Percentiles rank a stretch among this genome's conserved stretches.
Conservation (phyloP, 2,797 vertebrate genomes). For the Silurus lanzhouensis region DNA sequence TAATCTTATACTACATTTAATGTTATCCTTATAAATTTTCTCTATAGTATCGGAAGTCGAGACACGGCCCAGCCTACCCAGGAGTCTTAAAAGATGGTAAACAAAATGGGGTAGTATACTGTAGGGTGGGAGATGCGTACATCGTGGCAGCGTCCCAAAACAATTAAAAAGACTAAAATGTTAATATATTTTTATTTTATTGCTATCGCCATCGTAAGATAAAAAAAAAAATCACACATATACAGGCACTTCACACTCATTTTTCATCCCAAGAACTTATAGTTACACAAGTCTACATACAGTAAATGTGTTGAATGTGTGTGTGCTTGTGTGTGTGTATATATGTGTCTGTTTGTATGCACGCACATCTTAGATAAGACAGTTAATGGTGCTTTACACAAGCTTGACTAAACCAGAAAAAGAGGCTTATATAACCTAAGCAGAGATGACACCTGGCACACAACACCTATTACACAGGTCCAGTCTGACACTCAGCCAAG, state of each 20-base stretch:
- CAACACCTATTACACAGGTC: constrained; percentile 24
- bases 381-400: constrained; percentile 5
- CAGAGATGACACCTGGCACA: constrained; percentile 68
- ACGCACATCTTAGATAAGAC: not conserved
- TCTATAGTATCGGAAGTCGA: too few relatives aligned
- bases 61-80: too few relatives aligned
- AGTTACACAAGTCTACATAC: not conserved
- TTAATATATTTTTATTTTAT: too few relatives aligned
- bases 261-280: not conserved
- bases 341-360: constrained; percentile 37
- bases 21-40: not conserved
- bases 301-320: constrained; percentile 16
- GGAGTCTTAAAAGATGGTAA: too few relatives aligned
- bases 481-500: not conserved
- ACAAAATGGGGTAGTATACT: too few relatives aligned
- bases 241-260: not conserved
- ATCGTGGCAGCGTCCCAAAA: too few relatives aligned
- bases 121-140: too few relatives aligned
- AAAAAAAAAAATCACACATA: too few relatives aligned
- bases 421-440: constrained; percentile 72
- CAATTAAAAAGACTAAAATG: too few relatives aligned
- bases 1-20: not conserved
- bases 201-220: too few relatives aligned
- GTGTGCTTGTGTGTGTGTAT: constrained; percentile 5
- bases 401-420: constrained; percentile 66